These are phyloP conservation scores for Crax fasciolata DNA, from an alignment of 2,797 vertebrate species.

Conservation along the genomic window DNA sequence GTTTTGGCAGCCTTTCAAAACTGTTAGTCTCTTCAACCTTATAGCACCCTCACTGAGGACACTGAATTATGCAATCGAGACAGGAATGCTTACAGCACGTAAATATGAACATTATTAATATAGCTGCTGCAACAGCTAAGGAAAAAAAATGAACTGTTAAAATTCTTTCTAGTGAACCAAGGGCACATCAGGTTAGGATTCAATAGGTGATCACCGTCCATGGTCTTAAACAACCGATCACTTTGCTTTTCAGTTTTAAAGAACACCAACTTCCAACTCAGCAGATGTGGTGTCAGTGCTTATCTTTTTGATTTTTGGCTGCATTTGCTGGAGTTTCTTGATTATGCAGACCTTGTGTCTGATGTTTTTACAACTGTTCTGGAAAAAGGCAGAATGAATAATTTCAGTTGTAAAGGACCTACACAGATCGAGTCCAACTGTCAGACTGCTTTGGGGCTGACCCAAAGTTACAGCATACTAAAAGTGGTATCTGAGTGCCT, in stretches of 20 bases:
- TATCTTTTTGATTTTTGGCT: neutral
- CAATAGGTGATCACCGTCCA: neutral
- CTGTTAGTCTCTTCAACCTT: neutral
- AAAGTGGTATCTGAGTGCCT: neutral
- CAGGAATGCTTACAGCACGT: neutral
- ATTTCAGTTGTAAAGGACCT: neutral
- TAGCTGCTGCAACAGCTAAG: neutral
- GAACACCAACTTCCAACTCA: neutral
- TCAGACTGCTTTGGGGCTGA: neutral
- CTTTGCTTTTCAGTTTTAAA: neutral
- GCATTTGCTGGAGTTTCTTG: neutral
- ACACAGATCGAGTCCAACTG: neutral
- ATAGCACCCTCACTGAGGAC: neutral
- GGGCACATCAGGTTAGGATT: neutral
- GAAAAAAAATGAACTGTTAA: neutral
- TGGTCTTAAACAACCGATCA: neutral
- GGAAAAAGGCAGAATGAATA: neutral
- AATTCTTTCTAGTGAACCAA: neutral
- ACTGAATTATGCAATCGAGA: neutral
- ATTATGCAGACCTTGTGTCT: neutral
- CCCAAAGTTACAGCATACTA: neutral
- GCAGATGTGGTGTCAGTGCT: neutral
- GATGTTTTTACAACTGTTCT: neutral
- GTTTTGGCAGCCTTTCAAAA: conserved; percentile 26
- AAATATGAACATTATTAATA: neutral